Percentiles rank a stretch among this genome's conserved stretches.
These are phyloP conservation scores for Tetropium fuscum DNA, from an alignment of 2,888 invertebrate species.

Conservation along the genomic window DNA sequence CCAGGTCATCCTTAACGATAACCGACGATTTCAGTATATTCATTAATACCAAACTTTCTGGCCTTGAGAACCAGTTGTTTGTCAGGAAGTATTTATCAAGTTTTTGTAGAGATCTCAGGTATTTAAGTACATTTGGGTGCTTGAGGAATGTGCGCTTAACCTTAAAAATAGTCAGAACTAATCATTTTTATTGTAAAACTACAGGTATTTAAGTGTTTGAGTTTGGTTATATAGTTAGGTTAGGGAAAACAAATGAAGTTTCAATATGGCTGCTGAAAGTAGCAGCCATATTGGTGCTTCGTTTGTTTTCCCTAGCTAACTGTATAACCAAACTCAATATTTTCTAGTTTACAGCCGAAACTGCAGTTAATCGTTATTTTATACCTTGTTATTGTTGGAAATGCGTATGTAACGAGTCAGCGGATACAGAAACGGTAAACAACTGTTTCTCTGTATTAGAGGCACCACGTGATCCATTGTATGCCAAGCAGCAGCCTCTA, in stretches of 20 bases:
- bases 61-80: constrained; percentile 74
- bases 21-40: constrained; percentile 67
- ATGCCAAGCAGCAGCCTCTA: constrained; percentile 65
- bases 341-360: no score
- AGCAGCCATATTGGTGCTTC: no score
- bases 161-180: constrained; percentile 39
- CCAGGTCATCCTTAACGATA: constrained; percentile 58
- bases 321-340: no score
- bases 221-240: no score
- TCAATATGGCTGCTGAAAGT: no score
- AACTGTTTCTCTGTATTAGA: constrained; percentile 64
- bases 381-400: constrained; percentile 48
- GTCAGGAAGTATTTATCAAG: constrained; percentile 62
- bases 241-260: no score
- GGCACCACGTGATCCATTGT: constrained; percentile 67
- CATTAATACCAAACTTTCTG: constrained; percentile 71
- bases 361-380: no score
- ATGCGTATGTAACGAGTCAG: constrained; percentile 55
- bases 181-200: background rate
- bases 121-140: constrained; percentile 61
- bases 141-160: constrained; percentile 64
- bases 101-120: constrained; percentile 64
- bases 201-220: no score
- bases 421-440: constrained; percentile 65
- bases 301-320: no score